phyloP scores from a whole-genome alignment of 2,113 vertebrate genomes.

The Gavia stellata region DNA sequence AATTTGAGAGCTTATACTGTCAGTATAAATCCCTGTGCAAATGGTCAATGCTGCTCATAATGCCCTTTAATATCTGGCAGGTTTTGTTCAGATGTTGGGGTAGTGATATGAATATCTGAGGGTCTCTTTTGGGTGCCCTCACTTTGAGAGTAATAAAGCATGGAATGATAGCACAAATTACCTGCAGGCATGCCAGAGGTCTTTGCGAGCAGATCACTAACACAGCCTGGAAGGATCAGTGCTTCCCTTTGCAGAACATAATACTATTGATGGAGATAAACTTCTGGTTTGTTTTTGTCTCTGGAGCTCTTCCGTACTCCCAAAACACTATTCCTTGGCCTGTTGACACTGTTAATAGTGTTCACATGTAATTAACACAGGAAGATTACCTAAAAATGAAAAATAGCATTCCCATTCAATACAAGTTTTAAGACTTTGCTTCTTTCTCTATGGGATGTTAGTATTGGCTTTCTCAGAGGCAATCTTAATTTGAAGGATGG shows the following conservation, averaged over 20 bases:
- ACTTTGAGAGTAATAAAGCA: not conserved
- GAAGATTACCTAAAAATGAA: not conserved
- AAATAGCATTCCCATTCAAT: not conserved
- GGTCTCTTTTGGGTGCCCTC: not conserved
- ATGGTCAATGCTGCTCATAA: not conserved
- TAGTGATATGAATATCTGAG: not conserved
- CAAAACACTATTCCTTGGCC: not conserved
- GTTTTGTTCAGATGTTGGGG: not conserved
- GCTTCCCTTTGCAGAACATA: not conserved
- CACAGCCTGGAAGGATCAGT: not conserved
- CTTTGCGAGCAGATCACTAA: not conserved
- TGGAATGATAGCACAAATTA: rapidly evolving
- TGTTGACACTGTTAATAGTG: not conserved
- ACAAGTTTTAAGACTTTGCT: not conserved
- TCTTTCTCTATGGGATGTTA: not conserved
- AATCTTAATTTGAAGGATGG: not conserved
- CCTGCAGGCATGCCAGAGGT: rapidly evolving
- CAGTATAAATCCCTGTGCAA: not conserved
- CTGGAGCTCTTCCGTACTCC: not conserved
- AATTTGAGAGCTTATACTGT: not conserved
- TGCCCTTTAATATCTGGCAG: not conserved
- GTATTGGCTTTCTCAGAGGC: not conserved
- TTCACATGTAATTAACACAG: not conserved
- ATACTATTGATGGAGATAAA: not conserved
- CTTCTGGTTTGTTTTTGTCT: not conserved